These are phyloP conservation scores for Solea senegalensis DNA, from an alignment of 2,113 vertebrate species.

Conservation along the genomic window DNA sequence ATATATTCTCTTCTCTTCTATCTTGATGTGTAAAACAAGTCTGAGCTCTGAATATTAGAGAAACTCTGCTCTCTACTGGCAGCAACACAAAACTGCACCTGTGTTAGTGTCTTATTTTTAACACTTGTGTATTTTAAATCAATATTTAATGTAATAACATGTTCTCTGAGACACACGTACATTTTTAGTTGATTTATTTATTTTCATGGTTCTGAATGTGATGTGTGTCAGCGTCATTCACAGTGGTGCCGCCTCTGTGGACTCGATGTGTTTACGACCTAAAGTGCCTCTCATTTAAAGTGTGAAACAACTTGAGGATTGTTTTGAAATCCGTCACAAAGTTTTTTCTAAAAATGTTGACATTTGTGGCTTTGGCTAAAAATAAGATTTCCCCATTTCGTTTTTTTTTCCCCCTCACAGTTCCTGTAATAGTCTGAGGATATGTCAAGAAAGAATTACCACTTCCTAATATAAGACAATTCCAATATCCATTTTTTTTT, in stretches of 20 bases:
- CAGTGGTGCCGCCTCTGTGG: too few species aligned
- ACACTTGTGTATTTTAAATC: background rate
- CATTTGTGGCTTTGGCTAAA: background rate
- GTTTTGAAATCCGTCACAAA: too few species aligned
- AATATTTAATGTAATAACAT: background rate
- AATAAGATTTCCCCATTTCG: background rate
- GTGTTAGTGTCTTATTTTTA: background rate
- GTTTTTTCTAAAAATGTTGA: too few species aligned
- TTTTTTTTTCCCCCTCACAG: background rate
- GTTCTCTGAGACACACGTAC: too few species aligned
- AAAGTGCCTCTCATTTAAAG: too few species aligned
- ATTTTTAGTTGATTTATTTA: too few species aligned
- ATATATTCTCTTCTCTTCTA: too few species aligned
- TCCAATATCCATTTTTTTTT: background rate
- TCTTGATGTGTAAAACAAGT: background rate
- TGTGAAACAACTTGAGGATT: too few species aligned
- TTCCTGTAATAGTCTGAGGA: background rate
- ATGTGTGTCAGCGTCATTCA: too few species aligned
- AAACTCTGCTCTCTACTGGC: conserved; percentile 66
- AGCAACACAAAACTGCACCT: conserved; percentile 34
- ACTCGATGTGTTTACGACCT: too few species aligned
- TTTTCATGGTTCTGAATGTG: too few species aligned
- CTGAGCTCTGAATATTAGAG: background rate
- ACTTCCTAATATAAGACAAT: background rate
- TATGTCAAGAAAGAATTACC: conserved; percentile 3